Percentiles rank a stretch among this genome's conserved stretches.
Evolutionary conservation across 2,797 vertebrate species (phyloP).

Genomic region (Astyanax mexicanus): DNA sequence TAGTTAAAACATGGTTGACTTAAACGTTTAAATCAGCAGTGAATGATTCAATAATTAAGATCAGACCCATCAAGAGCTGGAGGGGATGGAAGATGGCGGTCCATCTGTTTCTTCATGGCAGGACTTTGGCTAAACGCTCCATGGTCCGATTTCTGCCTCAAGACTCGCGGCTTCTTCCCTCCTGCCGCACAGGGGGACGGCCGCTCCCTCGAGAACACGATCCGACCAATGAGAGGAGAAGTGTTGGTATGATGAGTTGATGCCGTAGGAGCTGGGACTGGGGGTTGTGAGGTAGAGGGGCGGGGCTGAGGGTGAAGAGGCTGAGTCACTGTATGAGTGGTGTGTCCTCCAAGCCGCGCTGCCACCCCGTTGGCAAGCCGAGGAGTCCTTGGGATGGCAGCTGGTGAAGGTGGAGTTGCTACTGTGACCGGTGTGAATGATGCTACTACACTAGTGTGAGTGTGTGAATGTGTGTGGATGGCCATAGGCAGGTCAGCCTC

Average conservation of each 20-base stretch:
- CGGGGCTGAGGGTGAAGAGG: conserved; percentile 84
- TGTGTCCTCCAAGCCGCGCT: conserved; percentile 81
- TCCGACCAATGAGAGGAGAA: conserved; percentile 92
- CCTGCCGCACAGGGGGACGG: conserved; percentile 79
- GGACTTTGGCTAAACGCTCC: conserved; percentile 98
- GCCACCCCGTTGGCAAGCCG: conserved; percentile 91
- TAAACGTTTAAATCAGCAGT: no score
- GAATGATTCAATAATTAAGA: neutral
- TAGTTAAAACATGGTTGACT: no score
- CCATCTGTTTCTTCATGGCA: conserved; percentile 98
- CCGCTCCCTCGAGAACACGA: conserved; percentile 94
- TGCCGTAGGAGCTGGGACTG: conserved; percentile 67
- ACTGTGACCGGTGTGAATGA: conserved; percentile 75
- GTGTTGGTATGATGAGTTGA: conserved; percentile 75
- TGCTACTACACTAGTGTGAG: conserved; percentile 68
- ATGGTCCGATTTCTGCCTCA: conserved; percentile 97
- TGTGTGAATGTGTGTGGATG: conserved; percentile 86
- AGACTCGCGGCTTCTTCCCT: conserved; percentile 89
- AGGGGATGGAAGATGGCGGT: conserved; percentile 95
- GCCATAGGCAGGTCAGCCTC: conserved; percentile 97
- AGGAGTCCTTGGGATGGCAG: conserved; percentile 89
- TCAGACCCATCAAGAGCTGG: conserved; percentile 88
- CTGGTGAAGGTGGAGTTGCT: conserved; percentile 79
- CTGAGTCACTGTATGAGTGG: conserved; percentile 75
- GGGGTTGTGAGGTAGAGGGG: conserved; percentile 81